These are phyloP conservation scores for Melanerpes formicivorus DNA, from an alignment of 2,113 vertebrate genomes.

Conservation along the genomic window DNA sequence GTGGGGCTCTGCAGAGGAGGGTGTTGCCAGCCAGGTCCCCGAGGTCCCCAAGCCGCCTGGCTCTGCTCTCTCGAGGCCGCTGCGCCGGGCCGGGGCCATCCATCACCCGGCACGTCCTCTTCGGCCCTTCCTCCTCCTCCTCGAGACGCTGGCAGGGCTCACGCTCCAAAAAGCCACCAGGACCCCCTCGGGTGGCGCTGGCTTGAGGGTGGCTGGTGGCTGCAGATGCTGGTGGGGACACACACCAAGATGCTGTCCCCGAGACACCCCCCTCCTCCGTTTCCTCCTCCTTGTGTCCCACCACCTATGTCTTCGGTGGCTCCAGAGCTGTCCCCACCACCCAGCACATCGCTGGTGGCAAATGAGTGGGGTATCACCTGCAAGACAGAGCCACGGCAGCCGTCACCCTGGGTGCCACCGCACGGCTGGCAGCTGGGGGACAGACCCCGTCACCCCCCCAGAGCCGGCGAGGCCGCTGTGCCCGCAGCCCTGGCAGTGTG, in stretches of 20 bases:
- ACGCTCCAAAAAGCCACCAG: neutral
- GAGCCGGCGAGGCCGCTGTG: neutral
- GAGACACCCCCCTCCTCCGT: neutral
- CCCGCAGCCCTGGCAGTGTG: slow-evolving; percentile 14
- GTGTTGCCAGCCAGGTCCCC: neutral
- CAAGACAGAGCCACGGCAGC: neutral
- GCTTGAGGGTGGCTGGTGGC: neutral
- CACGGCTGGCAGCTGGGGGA: neutral
- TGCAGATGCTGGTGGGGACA: neutral
- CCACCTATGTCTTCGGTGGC: neutral
- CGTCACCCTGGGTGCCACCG: neutral
- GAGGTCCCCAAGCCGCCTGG: neutral
- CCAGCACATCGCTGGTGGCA: neutral
- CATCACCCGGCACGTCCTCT: slow-evolving; percentile 1
- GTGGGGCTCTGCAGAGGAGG: neutral
- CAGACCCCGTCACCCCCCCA: neutral
- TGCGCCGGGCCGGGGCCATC: neutral
- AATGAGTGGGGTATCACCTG: neutral
- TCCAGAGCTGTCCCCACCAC: neutral
- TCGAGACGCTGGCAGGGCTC: neutral
- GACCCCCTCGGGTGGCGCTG: neutral
- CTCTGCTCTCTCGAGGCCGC: neutral
- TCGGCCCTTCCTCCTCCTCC: neutral
- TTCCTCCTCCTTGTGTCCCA: neutral
- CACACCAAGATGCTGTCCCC: neutral